These are phyloP conservation scores for Trypoxylon attenuatum DNA, from an alignment of 2,888 invertebrate genomes.

Conservation along the genomic window DNA sequence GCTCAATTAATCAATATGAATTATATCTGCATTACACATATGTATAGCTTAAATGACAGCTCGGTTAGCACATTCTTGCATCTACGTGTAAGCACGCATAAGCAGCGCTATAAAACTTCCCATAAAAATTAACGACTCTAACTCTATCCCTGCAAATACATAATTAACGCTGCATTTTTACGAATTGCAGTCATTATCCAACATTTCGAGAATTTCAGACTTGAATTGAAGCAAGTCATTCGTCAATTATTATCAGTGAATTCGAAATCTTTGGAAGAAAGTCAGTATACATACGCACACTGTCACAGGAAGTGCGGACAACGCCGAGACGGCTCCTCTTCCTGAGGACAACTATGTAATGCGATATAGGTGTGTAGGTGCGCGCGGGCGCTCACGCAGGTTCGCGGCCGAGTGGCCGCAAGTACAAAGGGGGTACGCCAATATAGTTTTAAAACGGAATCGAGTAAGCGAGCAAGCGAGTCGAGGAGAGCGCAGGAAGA, in stretches of 20 bases:
- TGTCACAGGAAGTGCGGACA: constrained; percentile 42
- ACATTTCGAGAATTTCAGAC: too few relatives aligned
- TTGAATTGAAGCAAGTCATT: too few relatives aligned
- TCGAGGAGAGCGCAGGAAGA: constrained; percentile 39
- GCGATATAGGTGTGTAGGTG: constrained; percentile 43
- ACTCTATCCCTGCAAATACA: too few relatives aligned
- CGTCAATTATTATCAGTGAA: background rate
- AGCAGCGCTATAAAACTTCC: too few relatives aligned
- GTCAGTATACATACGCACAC: too few relatives aligned
- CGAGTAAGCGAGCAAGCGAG: constrained; percentile 43
- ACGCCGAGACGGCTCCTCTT: constrained; percentile 50
- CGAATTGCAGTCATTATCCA: too few relatives aligned
- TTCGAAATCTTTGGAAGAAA: constrained; percentile 50
- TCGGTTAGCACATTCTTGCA: too few relatives aligned
- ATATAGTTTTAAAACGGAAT: constrained; percentile 58
- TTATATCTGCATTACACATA: background rate
- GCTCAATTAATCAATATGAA: background rate
- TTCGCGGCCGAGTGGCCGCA: constrained; percentile 35
- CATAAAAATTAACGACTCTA: too few relatives aligned
- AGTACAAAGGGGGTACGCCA: constrained; percentile 56
- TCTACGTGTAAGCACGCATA: too few relatives aligned
- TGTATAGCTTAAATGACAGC: too few relatives aligned
- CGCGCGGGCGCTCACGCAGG: constrained; percentile 12
- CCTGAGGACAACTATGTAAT: constrained; percentile 56
- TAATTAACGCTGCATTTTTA: too few relatives aligned